Percentiles rank a stretch among this genome's conserved stretches.
These are phyloP conservation scores for Streptopelia turtur DNA, from an alignment of 2,797 vertebrate genomes.

Conservation along the genomic window DNA sequence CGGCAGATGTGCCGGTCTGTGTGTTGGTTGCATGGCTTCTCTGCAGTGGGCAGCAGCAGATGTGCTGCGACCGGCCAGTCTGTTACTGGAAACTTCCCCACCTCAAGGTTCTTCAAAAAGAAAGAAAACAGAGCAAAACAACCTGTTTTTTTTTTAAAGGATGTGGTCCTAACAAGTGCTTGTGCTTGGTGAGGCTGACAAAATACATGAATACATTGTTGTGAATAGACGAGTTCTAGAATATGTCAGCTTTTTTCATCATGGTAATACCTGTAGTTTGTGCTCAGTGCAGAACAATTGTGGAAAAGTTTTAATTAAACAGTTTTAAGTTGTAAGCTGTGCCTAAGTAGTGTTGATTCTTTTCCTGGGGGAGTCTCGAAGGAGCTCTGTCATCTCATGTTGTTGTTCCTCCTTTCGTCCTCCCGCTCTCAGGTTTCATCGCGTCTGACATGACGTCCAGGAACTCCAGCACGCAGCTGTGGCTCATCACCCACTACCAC, in stretches of 20 bases:
- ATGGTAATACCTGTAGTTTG: rapidly evolving
- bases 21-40: not conserved
- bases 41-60: not conserved
- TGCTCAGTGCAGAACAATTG: rapidly evolving
- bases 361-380: not conserved
- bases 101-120: not conserved
- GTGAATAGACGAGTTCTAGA: not conserved
- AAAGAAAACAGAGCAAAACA: not conserved
- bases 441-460: conserved; percentile 98
- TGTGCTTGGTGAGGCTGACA: not conserved
- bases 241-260: not conserved
- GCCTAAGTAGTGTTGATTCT: rapidly evolving
- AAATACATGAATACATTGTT: not conserved
- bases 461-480: conserved; percentile 97
- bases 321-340: not conserved
- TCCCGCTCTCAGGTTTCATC: conserved; percentile 86
- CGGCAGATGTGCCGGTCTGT: not conserved
- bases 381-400: not conserved
- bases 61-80: not conserved
- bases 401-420: not conserved
- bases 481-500: conserved; percentile 97
- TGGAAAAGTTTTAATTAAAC: not conserved
- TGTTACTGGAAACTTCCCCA: not conserved
- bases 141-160: not conserved
- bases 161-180: not conserved